Percentiles rank a stretch among this genome's conserved stretches.
Evolutionary conservation across 2,888 invertebrate genomes (phyloP).

Genomic region (Elysia crispata): DNA sequence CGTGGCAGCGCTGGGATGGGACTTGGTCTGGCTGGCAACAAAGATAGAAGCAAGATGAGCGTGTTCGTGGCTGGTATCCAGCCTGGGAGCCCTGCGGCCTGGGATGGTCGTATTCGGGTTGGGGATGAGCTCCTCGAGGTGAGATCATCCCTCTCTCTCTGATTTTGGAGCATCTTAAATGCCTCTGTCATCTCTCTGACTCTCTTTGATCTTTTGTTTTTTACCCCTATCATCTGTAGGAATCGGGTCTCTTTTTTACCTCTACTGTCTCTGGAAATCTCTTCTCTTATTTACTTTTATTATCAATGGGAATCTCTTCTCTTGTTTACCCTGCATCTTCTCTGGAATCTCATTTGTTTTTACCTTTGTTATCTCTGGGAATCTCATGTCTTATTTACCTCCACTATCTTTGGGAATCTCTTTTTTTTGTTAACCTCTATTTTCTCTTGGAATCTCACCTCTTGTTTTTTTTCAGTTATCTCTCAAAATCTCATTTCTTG

Average conservation of each 20-base stretch:
- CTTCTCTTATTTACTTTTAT: not conserved
- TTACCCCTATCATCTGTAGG: too few species aligned
- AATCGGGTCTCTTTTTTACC: not conserved
- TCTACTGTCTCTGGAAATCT: not conserved
- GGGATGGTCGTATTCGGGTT: constrained; percentile 85
- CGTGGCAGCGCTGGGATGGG: constrained; percentile 86
- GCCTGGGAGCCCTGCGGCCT: constrained; percentile 89
- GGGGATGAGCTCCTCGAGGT: constrained; percentile 98
- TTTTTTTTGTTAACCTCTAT: not conserved
- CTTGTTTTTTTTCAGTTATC: not conserved
- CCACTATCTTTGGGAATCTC: too few species aligned
- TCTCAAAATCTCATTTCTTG: not conserved
- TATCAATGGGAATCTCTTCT: not conserved
- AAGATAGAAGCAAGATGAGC: constrained; percentile 95
- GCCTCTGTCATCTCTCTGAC: too few species aligned
- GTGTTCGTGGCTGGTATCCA: constrained; percentile 97
- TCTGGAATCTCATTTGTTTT: too few species aligned
- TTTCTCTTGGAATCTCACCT: not conserved
- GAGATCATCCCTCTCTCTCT: constrained; percentile 41
- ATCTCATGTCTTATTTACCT: too few species aligned
- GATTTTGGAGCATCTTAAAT: not conserved
- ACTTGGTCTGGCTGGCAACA: constrained; percentile 94
- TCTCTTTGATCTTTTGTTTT: too few species aligned
- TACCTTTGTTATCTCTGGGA: too few species aligned
- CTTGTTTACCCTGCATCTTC: not conserved